These are phyloP conservation scores for Perca schrenkii DNA, from an alignment of 2,113 vertebrate genomes.

Conservation along the genomic window DNA sequence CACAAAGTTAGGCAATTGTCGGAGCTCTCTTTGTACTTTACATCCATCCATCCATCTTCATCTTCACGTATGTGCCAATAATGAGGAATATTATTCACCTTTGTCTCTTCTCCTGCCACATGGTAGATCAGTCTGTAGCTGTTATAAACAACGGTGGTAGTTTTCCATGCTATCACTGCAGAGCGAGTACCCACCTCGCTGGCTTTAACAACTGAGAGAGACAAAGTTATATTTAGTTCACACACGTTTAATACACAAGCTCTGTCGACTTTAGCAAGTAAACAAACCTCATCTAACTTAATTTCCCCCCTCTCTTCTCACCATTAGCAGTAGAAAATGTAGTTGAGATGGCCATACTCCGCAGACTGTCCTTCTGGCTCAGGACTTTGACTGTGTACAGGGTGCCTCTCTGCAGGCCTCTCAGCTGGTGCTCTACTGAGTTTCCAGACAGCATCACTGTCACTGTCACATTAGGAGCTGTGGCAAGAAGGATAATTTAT, in stretches of 20 bases:
- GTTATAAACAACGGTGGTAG: slow-evolving; percentile 78
- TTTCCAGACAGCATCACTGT: slow-evolving; percentile 85
- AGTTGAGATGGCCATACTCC: slow-evolving; percentile 84
- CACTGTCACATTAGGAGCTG: slow-evolving; percentile 85
- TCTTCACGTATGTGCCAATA: background rate
- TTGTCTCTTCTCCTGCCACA: slow-evolving; percentile 75
- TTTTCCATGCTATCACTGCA: slow-evolving; percentile 85
- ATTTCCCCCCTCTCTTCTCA: slow-evolving; percentile 53
- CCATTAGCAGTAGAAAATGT: slow-evolving; percentile 88
- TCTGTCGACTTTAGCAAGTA: background rate
- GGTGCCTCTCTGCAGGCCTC: slow-evolving; percentile 80
- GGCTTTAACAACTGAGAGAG: slow-evolving; percentile 79
- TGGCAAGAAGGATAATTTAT: slow-evolving; percentile 16
- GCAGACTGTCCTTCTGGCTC: slow-evolving; percentile 85
- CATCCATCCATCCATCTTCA: too few relatives aligned
- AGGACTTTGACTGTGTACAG: slow-evolving; percentile 87
- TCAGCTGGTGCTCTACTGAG: slow-evolving; percentile 83
- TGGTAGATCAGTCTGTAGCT: slow-evolving; percentile 87
- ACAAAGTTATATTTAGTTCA: slow-evolving; percentile 17
- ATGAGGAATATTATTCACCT: slow-evolving; percentile 71
- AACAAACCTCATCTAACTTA: background rate
- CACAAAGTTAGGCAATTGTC: background rate
- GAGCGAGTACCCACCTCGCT: slow-evolving; percentile 83
- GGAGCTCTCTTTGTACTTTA: background rate
- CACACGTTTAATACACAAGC: background rate